phyloP scores from a whole-genome alignment of 2,113 vertebrate species.

The Beaufortia kweichowensis region DNA sequence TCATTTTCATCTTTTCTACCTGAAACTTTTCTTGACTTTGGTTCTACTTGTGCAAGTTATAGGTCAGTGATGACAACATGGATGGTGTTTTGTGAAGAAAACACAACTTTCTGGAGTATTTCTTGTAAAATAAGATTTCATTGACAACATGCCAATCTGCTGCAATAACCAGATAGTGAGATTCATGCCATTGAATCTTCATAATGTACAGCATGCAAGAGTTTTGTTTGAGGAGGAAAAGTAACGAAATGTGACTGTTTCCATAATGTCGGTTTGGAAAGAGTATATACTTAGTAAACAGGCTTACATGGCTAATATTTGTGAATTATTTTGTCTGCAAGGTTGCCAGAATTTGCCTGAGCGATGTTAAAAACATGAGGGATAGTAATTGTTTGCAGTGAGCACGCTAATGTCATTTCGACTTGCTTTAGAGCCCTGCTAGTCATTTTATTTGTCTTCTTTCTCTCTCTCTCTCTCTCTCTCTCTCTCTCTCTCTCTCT shows the following conservation, averaged over 20 bases:
- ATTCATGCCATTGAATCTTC: too few species aligned
- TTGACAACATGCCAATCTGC: too few species aligned
- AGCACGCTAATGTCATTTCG: neutral
- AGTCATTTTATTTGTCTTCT: neutral
- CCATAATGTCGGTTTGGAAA: neutral
- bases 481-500: neutral
- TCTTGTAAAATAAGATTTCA: too few species aligned
- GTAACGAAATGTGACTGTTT: too few species aligned
- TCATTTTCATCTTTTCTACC: constrained; percentile 4
- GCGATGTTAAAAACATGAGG: neutral
- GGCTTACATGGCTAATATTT: neutral
- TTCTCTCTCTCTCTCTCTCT: neutral
- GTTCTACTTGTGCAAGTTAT: too few species aligned
- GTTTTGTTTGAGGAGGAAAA: too few species aligned
- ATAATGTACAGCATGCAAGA: too few species aligned
- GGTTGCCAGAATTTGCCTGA: neutral
- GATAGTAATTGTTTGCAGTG: neutral
- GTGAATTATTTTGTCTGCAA: neutral
- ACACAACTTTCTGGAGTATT: too few species aligned
- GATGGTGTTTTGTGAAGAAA: too few species aligned
- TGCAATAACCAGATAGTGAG: too few species aligned
- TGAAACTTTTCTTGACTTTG: too few species aligned
- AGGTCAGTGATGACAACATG: too few species aligned
- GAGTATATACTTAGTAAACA: constrained; percentile 2
- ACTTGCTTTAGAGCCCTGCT: neutral